Conservation (phyloP, 1,140 invertebrate genomes). For the Teleopsis dalmanni region DNA sequence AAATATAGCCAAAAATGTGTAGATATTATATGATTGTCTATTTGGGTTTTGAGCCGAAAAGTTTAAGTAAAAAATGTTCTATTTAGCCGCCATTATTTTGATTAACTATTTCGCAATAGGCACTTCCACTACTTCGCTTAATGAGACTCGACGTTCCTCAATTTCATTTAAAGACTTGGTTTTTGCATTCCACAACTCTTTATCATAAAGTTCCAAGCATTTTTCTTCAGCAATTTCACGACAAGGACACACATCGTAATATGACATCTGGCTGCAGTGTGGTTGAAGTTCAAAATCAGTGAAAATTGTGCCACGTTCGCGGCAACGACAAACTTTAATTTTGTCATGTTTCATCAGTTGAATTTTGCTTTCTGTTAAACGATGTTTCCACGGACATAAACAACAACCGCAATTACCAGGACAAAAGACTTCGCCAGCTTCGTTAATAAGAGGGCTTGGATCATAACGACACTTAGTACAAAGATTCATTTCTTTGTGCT, state of each 20-base stretch:
- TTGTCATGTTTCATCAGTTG: constrained; percentile 20
- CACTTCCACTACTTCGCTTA: constrained; percentile 8
- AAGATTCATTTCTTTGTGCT: constrained; percentile 32
- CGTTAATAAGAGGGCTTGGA: constrained; percentile 35
- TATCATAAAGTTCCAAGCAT: constrained; percentile 24
- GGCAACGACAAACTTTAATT: constrained; percentile 34
- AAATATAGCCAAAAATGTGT: no score
- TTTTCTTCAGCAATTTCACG: constrained; percentile 37
- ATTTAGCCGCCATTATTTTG: no score
- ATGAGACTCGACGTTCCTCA: background rate
- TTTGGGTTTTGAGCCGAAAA: no score
- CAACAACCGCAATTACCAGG: constrained; percentile 39
- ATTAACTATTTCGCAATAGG: no score
- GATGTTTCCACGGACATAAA: constrained; percentile 28
- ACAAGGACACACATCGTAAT: constrained; percentile 39
- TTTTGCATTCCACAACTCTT: constrained; percentile 26
- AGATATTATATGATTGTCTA: no score
- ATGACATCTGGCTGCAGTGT: constrained; percentile 28
- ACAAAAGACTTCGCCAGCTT: constrained; percentile 33
- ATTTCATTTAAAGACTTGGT: background rate
- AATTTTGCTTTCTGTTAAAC: constrained; percentile 6
- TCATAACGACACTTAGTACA: constrained; percentile 31
- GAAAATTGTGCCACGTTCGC: constrained; percentile 28
- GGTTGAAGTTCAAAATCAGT: constrained; percentile 18
- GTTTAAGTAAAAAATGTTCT: no score